Percentiles rank a stretch among this genome's conserved stretches.
These are phyloP conservation scores for Rapana venosa DNA, from an alignment of 2,888 invertebrate genomes.

Conservation along the genomic window DNA sequence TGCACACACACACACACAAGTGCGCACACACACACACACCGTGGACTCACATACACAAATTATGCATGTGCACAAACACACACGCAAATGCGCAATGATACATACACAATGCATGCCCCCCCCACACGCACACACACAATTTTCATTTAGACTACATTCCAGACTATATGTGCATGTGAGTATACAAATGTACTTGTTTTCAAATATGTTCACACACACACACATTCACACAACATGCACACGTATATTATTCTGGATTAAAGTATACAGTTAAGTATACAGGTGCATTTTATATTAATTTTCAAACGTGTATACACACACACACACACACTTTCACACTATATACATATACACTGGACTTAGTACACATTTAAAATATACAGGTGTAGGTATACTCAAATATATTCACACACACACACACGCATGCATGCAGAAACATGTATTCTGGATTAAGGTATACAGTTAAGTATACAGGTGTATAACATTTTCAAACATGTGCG, in stretches of 20 bases:
- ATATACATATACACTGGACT: neutral
- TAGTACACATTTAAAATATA: no score
- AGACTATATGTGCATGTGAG: neutral
- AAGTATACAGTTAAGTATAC: neutral
- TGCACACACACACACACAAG: neutral
- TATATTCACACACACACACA: neutral
- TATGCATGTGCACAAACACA: neutral
- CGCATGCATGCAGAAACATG: neutral
- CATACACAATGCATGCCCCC: neutral
- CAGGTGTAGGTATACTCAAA: neutral
- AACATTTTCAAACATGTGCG: neutral
- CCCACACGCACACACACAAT: neutral
- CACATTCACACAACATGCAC: conserved; percentile 5
- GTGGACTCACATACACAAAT: conserved; percentile 3
- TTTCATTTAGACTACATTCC: no score
- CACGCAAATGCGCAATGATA: neutral
- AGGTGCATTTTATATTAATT: neutral
- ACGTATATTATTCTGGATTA: neutral
- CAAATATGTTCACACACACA: neutral
- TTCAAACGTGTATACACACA: neutral
- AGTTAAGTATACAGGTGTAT: neutral
- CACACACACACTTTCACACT: neutral
- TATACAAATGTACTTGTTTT: no score
- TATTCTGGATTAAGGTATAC: neutral
- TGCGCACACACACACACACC: conserved; percentile 8